Evolutionary conservation across 1,140 invertebrate species (phyloP).

Genomic region (Ctenoplectra terminalis): DNA sequence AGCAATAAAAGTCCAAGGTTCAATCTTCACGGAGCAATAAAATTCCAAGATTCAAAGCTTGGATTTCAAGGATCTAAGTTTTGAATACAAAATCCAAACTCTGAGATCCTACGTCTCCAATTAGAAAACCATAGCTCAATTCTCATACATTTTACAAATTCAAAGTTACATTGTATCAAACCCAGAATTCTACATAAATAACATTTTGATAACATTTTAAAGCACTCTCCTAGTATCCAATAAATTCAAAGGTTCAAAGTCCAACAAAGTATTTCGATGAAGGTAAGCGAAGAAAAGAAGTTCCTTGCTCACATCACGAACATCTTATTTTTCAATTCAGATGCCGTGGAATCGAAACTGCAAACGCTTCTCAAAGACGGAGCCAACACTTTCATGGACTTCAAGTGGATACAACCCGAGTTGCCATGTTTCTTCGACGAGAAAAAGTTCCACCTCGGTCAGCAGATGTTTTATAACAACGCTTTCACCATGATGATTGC

Average conservation of each 20-base stretch:
- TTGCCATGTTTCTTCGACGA: constrained; percentile 77
- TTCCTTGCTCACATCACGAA: background rate
- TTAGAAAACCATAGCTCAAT: too few species aligned
- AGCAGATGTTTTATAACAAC: constrained; percentile 86
- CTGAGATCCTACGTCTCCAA: background rate
- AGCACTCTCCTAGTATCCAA: too few species aligned
- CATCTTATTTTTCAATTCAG: constrained; percentile 53
- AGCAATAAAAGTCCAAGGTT: too few species aligned
- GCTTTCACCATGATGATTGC: constrained; percentile 87
- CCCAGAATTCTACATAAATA: too few species aligned
- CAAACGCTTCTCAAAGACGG: constrained; percentile 73
- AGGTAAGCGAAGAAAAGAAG: background rate
- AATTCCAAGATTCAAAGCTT: too few species aligned
- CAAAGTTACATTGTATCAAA: too few species aligned
- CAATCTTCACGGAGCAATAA: too few species aligned
- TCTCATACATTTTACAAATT: too few species aligned
- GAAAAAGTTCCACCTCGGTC: constrained; percentile 84
- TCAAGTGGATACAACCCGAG: constrained; percentile 58
- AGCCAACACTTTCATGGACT: constrained; percentile 61
- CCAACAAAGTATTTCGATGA: too few species aligned
- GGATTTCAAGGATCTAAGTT: too few species aligned
- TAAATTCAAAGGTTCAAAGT: too few species aligned
- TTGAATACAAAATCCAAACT: background rate
- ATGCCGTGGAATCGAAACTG: constrained; percentile 58
- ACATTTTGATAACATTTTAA: too few species aligned